Conservation (phyloP, 2,797 vertebrate species). For the Tolypeutes matacus region DNA sequence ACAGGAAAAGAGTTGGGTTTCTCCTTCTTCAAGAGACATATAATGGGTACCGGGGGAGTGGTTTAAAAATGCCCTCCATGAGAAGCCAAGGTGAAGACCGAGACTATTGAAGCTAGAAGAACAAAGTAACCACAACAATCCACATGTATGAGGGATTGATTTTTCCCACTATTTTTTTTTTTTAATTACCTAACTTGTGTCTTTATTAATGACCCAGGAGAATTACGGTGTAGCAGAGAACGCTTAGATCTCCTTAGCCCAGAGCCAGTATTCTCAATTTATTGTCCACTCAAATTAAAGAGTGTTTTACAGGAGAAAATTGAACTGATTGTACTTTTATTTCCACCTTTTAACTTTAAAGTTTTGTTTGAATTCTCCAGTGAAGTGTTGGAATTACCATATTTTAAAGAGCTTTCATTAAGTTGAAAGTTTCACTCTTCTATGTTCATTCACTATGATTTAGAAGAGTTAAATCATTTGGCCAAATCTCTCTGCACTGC, state of each 20-base stretch:
- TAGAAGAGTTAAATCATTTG: slow-evolving; percentile 43
- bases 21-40: not conserved
- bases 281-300: slow-evolving; percentile 20
- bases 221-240: not conserved
- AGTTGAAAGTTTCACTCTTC: slow-evolving; percentile 29
- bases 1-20: not conserved
- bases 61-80: not conserved
- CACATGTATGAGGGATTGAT: not conserved
- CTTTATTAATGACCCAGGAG: slow-evolving; percentile 47
- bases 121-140: slow-evolving; percentile 9
- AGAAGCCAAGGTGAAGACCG: not conserved
- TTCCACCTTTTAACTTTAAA: slow-evolving; percentile 13
- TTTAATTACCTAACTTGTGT: not conserved
- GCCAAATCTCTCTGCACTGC: slow-evolving; percentile 17
- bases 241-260: slow-evolving; percentile 15
- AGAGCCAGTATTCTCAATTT: slow-evolving; percentile 33
- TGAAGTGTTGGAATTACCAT: not conserved
- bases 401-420: slow-evolving; percentile 48
- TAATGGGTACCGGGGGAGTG: not conserved
- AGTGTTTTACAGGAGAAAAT: not conserved
- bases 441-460: slow-evolving; percentile 13
- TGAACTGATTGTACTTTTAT: not conserved
- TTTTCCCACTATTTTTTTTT: slow-evolving; percentile 49
- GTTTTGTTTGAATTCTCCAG: not conserved
- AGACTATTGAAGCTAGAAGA: not conserved